These are phyloP conservation scores for Arctia plantaginis DNA, from an alignment of 2,888 invertebrate genomes.

Conservation along the genomic window DNA sequence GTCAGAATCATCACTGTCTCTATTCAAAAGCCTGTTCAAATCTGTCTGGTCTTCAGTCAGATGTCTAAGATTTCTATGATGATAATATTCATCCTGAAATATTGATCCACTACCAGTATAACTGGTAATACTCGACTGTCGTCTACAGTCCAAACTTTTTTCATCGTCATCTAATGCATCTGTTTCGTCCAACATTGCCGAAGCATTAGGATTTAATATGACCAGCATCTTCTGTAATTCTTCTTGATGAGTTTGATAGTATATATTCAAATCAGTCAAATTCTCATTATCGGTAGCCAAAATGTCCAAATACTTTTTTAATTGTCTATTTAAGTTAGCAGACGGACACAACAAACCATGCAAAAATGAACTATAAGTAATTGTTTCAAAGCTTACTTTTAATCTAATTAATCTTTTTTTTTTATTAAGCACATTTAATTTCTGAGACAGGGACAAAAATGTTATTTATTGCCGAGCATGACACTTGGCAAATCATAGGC, in stretches of 20 bases:
- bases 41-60: constrained; percentile 79
- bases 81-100: constrained; percentile 74
- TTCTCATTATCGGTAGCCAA: constrained; percentile 83
- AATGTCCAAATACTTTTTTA: constrained; percentile 88
- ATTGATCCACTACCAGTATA: constrained; percentile 73
- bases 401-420: constrained; percentile 47
- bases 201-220: constrained; percentile 75
- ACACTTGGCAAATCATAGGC: background rate
- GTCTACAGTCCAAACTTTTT: constrained; percentile 63
- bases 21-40: constrained; percentile 82
- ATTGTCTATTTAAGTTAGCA: constrained; percentile 74
- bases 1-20: constrained; percentile 79
- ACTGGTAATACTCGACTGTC: constrained; percentile 69
- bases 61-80: constrained; percentile 73
- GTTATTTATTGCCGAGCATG: background rate
- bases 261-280: constrained; percentile 74
- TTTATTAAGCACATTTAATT: constrained; percentile 51
- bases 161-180: constrained; percentile 77
- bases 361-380: constrained; percentile 78
- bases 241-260: constrained; percentile 77
- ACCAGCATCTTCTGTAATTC: constrained; percentile 74
- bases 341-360: constrained; percentile 81
- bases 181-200: constrained; percentile 72
- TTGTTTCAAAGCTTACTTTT: constrained; percentile 49
- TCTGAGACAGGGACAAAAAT: background rate